Evolutionary conservation across 2,888 invertebrate species (phyloP).

Genomic region (Unio pictorum): DNA sequence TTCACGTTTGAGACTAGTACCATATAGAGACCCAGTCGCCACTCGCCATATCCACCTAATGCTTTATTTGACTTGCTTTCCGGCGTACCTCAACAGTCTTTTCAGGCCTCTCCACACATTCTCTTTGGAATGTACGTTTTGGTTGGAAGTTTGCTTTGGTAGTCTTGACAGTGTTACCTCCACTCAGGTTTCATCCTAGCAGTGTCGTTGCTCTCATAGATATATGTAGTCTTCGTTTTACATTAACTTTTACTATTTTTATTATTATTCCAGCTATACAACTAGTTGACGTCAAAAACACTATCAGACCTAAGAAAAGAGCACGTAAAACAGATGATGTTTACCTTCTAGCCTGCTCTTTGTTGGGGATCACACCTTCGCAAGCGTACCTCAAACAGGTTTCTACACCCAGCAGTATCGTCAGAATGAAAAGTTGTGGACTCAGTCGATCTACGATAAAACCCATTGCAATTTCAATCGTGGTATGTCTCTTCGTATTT

Average conservation of each 20-base stretch:
- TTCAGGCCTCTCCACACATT: too few species aligned
- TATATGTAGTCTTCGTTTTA: conserved; percentile 13
- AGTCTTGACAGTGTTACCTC: too few species aligned
- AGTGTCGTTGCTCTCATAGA: too few species aligned
- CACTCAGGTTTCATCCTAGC: too few species aligned
- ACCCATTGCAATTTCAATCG: conserved; percentile 52
- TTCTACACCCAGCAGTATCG: conserved; percentile 8
- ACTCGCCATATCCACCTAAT: too few species aligned
- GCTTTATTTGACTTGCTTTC: too few species aligned
- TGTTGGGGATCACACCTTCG: conserved; percentile 40
- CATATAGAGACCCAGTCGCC: too few species aligned
- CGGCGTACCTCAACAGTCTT: too few species aligned
- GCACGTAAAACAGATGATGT: conserved; percentile 33
- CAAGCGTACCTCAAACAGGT: conserved; percentile 42
- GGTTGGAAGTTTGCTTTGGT: too few species aligned
- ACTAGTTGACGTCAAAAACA: conserved; percentile 26
- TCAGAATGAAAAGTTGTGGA: conserved; percentile 27
- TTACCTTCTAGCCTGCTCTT: conserved; percentile 41
- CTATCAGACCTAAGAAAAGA: conserved; percentile 12
- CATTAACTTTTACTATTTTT: conserved; percentile 5
- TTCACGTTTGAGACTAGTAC: too few species aligned
- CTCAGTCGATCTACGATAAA: conserved; percentile 34
- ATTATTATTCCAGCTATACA: conserved; percentile 23
- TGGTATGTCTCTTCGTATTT: conserved; percentile 35
- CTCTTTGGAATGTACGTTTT: too few species aligned